Evolutionary conservation across 2,888 invertebrate species (phyloP), one percentile per base, ranked within the genome.

Genomic region (Diarsia dahlii): DNA sequence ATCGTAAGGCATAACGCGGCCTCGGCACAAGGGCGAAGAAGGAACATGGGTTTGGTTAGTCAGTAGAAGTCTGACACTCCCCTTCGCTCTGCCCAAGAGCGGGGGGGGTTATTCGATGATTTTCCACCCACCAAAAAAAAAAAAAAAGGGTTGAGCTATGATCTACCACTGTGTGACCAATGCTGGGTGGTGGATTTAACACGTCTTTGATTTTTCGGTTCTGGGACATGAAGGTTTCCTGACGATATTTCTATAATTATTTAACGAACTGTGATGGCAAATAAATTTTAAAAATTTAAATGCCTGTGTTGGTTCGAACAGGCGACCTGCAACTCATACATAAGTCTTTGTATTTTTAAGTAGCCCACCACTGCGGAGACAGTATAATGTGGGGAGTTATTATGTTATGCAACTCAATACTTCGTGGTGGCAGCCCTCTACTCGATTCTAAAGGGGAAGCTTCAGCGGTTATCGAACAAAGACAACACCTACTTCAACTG

Each of bases 351-450:
- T 60, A 4, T 34, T 45, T 63, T 15, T 8, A n/a, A 13, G 3
- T 39, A 45, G 10, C n/a, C 39, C 13, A 45, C n/a, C 13, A n/a
- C 13, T 66, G 56, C 5, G 28, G 45, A n/a, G 71, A 66, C 60
- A 72, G 10, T 34, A 39, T 72, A 28, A 28, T 64, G 48, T 12
- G 45, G 28, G 54, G 28, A 72, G 34, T 39, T 56, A 70, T 46
- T 68, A 58, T 72, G 74, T 79, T 69, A 74, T 71, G 68, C 52
- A 83, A 74, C 65, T 64, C 46, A 39, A 67, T 56, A 34, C 48
- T 56, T 58, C 52, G 39, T 15, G 50, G 20, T 69, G 23, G 45
- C 46, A 58, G 58, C 72, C 74, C 58, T 68, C n/a, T 46, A 15
- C 60, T 39, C 18, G 23, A 54, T 54, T 73, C 46, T 69, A 71